Evolutionary conservation across 2,888 invertebrate genomes (phyloP).

Genomic region (Hoplodrina blanda): DNA sequence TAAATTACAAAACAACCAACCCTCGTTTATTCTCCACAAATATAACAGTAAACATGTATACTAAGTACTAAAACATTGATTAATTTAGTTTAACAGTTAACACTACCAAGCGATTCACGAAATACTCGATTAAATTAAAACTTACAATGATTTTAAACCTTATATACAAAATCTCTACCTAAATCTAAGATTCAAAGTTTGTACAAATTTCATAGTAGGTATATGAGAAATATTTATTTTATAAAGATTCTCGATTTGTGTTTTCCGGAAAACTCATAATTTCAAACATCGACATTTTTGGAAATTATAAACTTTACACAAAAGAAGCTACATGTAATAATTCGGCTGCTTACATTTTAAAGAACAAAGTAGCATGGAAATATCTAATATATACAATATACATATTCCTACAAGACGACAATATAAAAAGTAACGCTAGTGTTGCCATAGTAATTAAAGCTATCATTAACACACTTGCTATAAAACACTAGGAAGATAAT

Average conservation of each 20-base stretch:
- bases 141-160: constrained; percentile 24
- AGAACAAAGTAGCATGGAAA: neutral
- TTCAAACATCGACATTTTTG: constrained; percentile 69
- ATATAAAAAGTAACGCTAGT: neutral
- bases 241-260: constrained; percentile 58
- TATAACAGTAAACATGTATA: constrained; percentile 63
- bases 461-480: constrained; percentile 7
- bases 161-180: constrained; percentile 56
- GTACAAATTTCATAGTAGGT: constrained; percentile 44
- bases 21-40: constrained; percentile 72
- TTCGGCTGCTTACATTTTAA: constrained; percentile 43
- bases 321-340: neutral
- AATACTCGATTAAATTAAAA: constrained; percentile 28
- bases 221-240: constrained; percentile 18
- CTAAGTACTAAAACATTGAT: constrained; percentile 61
- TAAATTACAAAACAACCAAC: constrained; percentile 67
- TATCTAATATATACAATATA: neutral
- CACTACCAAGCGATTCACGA: constrained; percentile 56
- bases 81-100: constrained; percentile 40
- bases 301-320: constrained; percentile 9
- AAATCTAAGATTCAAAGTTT: constrained; percentile 30
- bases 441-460: constrained; percentile 17
- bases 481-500: neutral
- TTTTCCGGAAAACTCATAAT: constrained; percentile 68
- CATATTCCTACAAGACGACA: neutral